Evolutionary conservation across 2,888 invertebrate species (phyloP), one percentile per base, ranked within the genome.

Genomic region (Coelinius sp.): DNA sequence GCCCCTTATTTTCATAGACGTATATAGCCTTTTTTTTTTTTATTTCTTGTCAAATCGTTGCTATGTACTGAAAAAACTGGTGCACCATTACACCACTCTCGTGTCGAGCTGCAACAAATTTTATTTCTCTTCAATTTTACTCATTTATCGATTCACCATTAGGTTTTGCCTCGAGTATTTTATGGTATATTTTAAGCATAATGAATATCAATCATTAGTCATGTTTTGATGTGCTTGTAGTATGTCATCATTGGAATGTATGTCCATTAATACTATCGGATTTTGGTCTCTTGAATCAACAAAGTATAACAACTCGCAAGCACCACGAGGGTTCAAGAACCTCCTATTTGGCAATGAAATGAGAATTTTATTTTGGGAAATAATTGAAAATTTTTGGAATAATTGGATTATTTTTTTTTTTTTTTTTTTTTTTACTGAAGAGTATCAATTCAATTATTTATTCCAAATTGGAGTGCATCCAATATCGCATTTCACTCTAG

Each of bases 1-100:
- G 22, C n/a, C 14, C 53, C 53, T n/a, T 6, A n/a, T 53, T 49
- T 53, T 38, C 52, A 31, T 66, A 25, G 49, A 31, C 49, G 53
- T 52, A 20, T 52, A 66, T 49, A 46, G 49, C 31, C 31, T 46
- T 62, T 64, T 63, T 69, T 70, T 64, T 38, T 65, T 44, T 27
- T 41, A 53, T 56, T 67, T 4, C 27, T 53, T 59, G 59, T 59
- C 59, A 59, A 59, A 59, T 59, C 35, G 24, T 53, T 25, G 31
- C n/a, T n/a, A n/a, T 12, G 10, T n/a, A 41, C 41, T 49, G 20
- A 20, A 31, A 59, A 59, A 59, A 59, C 17, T 59, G 31, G 35
- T 59, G 35, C 31, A 59, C 35, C 59, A 59, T 41, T 41, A 41
- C 41, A n/a, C 12, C 8, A 20, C 17, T 59, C n/a, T 53, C 31